phyloP scores from a whole-genome alignment of 2,113 vertebrate genomes.

The Hemiscyllium ocellatum region DNA sequence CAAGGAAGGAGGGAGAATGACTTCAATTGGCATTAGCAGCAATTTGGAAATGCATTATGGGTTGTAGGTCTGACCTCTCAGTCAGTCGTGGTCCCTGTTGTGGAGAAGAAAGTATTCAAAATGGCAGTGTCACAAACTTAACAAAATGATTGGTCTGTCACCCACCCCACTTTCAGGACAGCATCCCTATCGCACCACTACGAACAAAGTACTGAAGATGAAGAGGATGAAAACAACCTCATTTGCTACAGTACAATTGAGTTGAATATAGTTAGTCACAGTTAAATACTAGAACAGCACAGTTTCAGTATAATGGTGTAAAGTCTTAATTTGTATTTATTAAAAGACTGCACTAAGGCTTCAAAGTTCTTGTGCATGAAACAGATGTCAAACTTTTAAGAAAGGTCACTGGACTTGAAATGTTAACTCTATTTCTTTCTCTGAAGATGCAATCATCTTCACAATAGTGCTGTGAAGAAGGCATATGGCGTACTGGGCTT shows the following conservation, averaged over 20 bases:
- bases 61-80: neutral
- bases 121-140: neutral
- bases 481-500: too few species aligned
- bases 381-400: neutral
- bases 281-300: neutral
- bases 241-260: neutral
- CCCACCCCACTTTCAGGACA: neutral
- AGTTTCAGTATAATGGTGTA: neutral
- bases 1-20: neutral
- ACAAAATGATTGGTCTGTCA: neutral
- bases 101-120: neutral
- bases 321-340: neutral
- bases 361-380: neutral
- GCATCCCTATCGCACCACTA: too few species aligned
- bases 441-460: too few species aligned
- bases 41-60: neutral
- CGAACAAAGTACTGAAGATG: neutral
- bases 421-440: too few species aligned
- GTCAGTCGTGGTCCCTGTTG: neutral
- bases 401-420: too few species aligned
- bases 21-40: neutral
- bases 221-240: neutral
- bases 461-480: too few species aligned
- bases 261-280: neutral
- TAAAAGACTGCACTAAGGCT: neutral